Evolutionary conservation across 2,888 invertebrate genomes (phyloP), one percentile per base, ranked within the genome.

Genomic region (Octodonta nipae): DNA sequence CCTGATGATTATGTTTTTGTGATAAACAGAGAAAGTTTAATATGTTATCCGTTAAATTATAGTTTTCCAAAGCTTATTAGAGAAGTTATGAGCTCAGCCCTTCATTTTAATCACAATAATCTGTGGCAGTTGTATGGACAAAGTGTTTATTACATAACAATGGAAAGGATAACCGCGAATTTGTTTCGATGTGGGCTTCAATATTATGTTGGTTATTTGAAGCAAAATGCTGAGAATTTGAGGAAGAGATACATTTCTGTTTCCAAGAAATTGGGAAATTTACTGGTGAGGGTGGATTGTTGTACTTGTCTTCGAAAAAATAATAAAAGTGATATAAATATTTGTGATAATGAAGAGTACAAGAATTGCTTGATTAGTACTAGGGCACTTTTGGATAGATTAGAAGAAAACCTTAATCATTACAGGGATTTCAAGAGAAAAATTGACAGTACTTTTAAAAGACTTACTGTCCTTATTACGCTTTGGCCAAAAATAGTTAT

Each of bases 51-150:
- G 8, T 3, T 26, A 26, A n/a, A 10, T n/a, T 26, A 26, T 13
- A 26, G 22, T 13, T 42, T 42, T 28, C 51, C 53, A 4, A 45
- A 48, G 34, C 36, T 47, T 15, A 35, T 51, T 3, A 47, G 38
- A 32, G 41, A 50, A 20, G 34, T 49, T 12, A 50, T 52, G 34
- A 49, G 32, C 34, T 43, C 36, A 25, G 40, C 33, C 20, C 28
- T 16, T 16, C 43, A 39, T 7, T 41, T 41, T 38, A 45, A 41
- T 30, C 26, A 31, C 25, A 32, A 37, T 35, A 36, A 33, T 39
- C 20, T 40, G 29, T 38, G 26, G 15, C 35, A 33, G 4, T 33
- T 51, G 4, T 52, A 45, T 36, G 35, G 44, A 16, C 46, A 53
- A 35, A 34, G 40, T 5, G 35, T 53, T 12, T 49, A 41, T 32